These are phyloP conservation scores for Delichon dasypus DNA, from an alignment of 2,797 vertebrate genomes.

Conservation along the genomic window DNA sequence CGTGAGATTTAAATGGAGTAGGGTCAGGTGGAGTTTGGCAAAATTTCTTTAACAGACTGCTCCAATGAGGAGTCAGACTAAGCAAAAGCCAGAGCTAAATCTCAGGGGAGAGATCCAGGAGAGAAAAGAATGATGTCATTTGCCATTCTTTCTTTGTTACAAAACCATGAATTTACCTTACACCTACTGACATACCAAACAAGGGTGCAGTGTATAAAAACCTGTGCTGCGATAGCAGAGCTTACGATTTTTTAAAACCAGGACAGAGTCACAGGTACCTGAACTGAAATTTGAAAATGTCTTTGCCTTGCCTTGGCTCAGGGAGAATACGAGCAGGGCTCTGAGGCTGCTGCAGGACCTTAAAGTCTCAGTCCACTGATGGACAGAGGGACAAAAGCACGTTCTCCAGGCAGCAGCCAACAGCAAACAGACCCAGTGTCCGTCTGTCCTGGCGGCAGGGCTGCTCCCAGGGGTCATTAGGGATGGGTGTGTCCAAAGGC, in stretches of 20 bases:
- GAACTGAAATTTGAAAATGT: slow-evolving; percentile 34
- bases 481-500: slow-evolving; percentile 42
- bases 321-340: neutral
- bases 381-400: slow-evolving; percentile 12
- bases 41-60: neutral
- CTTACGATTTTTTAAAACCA: neutral
- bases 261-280: neutral
- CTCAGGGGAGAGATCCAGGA: neutral
- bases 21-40: neutral
- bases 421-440: slow-evolving; percentile 28
- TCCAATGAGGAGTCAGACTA: neutral
- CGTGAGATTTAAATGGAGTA: neutral
- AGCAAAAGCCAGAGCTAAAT: neutral
- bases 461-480: slow-evolving; percentile 44
- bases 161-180: neutral
- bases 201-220: neutral
- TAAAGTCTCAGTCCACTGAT: neutral
- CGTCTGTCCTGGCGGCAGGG: slow-evolving; percentile 48
- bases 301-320: slow-evolving; percentile 5
- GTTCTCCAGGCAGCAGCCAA: slow-evolving; percentile 42
- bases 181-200: neutral
- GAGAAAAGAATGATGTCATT: neutral
- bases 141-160: neutral
- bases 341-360: slow-evolving; percentile 27
- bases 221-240: neutral